phyloP scores from a whole-genome alignment of 2,113 vertebrate species.

The Pseudolaguvia tuberculata region DNA sequence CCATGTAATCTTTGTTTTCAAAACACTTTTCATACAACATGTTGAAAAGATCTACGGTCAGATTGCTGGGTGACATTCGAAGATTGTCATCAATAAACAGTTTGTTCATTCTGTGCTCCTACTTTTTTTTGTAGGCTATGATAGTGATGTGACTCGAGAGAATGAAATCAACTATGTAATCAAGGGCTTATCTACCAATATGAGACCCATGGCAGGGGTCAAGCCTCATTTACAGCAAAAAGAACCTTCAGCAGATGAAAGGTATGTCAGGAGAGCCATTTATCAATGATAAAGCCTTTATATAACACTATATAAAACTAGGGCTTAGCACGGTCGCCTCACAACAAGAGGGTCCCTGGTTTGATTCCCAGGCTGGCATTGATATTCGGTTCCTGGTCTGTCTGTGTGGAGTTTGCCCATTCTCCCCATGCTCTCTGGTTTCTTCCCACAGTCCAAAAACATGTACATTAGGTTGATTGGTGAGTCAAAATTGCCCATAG shows the following conservation, averaged over 20 bases:
- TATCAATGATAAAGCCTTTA: neutral
- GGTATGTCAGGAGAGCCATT: constrained; percentile 65
- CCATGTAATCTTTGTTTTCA: neutral
- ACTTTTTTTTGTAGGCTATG: constrained; percentile 77
- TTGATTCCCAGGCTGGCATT: too few species aligned
- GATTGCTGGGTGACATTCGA: neutral
- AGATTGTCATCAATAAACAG: neutral
- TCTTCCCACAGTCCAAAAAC: too few species aligned
- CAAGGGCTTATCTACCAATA: constrained; percentile 94
- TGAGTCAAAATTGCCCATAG: too few species aligned
- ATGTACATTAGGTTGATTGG: too few species aligned
- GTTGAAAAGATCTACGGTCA: neutral
- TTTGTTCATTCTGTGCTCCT: neutral
- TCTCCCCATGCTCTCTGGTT: too few species aligned
- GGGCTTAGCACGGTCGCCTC: too few species aligned
- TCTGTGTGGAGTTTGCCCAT: too few species aligned
- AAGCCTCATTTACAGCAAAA: constrained; percentile 96
- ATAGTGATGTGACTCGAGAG: constrained; percentile 94
- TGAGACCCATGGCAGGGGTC: constrained; percentile 88
- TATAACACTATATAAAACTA: neutral
- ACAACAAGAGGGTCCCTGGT: too few species aligned
- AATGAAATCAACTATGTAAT: constrained; percentile 95
- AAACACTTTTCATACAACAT: neutral
- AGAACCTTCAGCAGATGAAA: constrained; percentile 90
- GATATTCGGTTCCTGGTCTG: too few species aligned